Percentiles rank a stretch among this genome's conserved stretches.
Evolutionary conservation across 2,113 vertebrate genomes (phyloP).

Genomic region (Myotis lucifugus): DNA sequence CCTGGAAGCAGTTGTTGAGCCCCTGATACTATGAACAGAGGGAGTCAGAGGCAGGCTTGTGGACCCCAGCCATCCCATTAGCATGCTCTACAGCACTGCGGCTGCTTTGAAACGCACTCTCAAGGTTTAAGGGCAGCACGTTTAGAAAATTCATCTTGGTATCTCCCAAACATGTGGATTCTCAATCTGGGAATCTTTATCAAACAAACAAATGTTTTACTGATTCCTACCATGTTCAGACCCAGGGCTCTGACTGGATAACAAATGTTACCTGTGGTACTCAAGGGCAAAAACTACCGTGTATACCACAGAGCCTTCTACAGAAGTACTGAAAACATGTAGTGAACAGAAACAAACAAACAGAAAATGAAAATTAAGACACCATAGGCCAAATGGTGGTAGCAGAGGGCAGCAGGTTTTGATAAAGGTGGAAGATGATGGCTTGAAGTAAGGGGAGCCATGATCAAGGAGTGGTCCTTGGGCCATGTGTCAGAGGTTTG

Average conservation of each 20-base stretch:
- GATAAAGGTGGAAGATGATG: neutral
- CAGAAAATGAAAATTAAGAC: neutral
- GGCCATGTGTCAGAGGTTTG: neutral
- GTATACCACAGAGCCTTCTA: neutral
- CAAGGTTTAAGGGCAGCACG: neutral
- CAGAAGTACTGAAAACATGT: neutral
- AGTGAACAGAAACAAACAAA: neutral
- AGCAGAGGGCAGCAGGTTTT: neutral
- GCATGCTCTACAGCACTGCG: rapidly evolving
- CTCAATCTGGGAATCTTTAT: conserved; percentile 51
- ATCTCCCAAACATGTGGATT: neutral
- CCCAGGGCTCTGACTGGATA: neutral
- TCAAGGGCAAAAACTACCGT: neutral
- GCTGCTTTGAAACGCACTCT: neutral
- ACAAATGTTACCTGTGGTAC: neutral
- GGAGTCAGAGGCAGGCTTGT: no score
- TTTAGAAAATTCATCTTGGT: neutral
- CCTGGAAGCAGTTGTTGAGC: neutral
- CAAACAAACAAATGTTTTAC: conserved; percentile 59
- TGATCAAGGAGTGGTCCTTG: neutral
- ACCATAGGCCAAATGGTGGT: no score
- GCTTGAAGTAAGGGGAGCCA: neutral
- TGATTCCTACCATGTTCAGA: conserved; percentile 31
- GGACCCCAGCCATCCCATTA: neutral
- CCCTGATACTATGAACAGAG: neutral